Percentiles rank a stretch among this genome's conserved stretches.
These are phyloP conservation scores for Leptopilina clavipes DNA, from an alignment of 1,140 invertebrate genomes.

Conservation along the genomic window DNA sequence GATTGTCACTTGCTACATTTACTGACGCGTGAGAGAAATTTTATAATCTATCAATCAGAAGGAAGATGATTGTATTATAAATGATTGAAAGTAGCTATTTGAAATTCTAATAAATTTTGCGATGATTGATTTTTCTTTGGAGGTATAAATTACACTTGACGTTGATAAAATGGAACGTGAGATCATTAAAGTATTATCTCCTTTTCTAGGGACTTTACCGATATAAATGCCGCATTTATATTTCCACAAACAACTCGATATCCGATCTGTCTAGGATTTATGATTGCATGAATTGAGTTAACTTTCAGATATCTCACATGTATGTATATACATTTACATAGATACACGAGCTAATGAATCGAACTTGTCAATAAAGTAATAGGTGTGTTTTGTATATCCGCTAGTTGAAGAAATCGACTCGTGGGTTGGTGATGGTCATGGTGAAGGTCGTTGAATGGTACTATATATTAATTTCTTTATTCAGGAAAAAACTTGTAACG, in stretches of 20 bases:
- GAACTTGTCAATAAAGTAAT: neutral
- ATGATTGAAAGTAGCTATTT: neutral
- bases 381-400: neutral
- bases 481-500: too few relatives aligned
- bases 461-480: neutral
- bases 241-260: neutral
- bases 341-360: neutral
- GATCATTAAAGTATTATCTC: conserved; percentile 26
- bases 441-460: conserved; percentile 14
- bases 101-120: neutral
- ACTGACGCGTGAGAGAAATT: too few relatives aligned
- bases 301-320: neutral
- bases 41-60: neutral
- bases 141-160: neutral
- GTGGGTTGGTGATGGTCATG: neutral
- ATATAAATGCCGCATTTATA: conserved; percentile 30
- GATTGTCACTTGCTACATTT: too few relatives aligned
- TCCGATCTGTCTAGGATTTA: conserved; percentile 5
- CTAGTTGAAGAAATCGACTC: conserved; percentile 2
- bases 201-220: conserved; percentile 4
- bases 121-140: neutral
- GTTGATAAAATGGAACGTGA: conserved; percentile 31
- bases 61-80: neutral
- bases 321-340: too few relatives aligned
- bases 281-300: conserved; percentile 7